Evolutionary conservation across 2,113 vertebrate genomes (phyloP).

Genomic region (Muntiacus muntjak): DNA sequence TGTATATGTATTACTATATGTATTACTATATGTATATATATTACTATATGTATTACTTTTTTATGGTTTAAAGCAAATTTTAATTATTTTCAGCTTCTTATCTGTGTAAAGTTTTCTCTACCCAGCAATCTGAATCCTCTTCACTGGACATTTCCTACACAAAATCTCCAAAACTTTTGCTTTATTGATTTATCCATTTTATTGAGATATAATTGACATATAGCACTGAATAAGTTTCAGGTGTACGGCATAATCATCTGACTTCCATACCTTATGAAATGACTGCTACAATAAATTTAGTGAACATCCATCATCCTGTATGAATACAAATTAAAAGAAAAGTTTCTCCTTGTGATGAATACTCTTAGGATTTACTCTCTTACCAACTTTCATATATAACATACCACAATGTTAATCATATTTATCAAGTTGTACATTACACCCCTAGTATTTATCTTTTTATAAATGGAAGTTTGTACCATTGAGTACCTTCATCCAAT

Average conservation of each 20-base stretch:
- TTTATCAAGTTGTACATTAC: not conserved
- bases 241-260: not conserved
- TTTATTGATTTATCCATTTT: not conserved
- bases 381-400: not conserved
- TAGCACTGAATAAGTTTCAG: not conserved
- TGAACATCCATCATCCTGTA: not conserved
- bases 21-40: not conserved
- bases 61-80: not conserved
- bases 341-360: not conserved
- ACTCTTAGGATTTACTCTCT: not conserved
- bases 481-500: not conserved
- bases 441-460: not conserved
- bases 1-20: accelerated
- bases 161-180: not conserved
- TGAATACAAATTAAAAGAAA: not conserved
- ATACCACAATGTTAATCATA: not conserved
- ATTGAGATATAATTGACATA: not conserved
- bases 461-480: not conserved
- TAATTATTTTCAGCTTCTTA: not conserved
- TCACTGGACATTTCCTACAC: not conserved
- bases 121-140: not conserved
- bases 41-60: not conserved
- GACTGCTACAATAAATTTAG: not conserved
- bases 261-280: not conserved
- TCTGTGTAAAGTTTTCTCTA: not conserved